These are phyloP conservation scores for Petrocephalus schoutedeni DNA, from an alignment of 2,797 vertebrate genomes.

Conservation along the genomic window DNA sequence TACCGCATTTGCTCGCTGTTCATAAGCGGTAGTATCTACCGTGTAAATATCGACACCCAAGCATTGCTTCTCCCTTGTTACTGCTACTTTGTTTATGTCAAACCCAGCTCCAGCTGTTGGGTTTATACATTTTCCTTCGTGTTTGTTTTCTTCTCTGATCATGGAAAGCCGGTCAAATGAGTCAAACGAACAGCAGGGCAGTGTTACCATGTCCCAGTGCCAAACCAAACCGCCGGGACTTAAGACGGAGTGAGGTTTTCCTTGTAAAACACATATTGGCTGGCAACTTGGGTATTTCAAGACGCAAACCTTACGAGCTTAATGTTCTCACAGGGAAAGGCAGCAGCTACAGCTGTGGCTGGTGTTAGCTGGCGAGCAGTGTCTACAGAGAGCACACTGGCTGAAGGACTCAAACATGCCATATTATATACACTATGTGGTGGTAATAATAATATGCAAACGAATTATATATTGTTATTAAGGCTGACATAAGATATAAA, in stretches of 20 bases:
- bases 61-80: background rate
- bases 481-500: background rate
- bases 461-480: background rate
- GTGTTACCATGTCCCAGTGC: slow-evolving; percentile 1
- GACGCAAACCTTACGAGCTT: slow-evolving; percentile 16
- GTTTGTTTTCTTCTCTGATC: slow-evolving; percentile 14
- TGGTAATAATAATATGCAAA: background rate
- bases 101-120: background rate
- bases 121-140: slow-evolving; percentile 11
- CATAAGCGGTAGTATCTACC: background rate
- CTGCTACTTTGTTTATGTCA: slow-evolving; percentile 5
- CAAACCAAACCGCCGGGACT: slow-evolving; percentile 22
- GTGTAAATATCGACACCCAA: background rate
- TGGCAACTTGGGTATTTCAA: slow-evolving; percentile 18
- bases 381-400: background rate
- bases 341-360: background rate
- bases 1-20: background rate
- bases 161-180: slow-evolving; percentile 12
- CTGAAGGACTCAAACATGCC: background rate
- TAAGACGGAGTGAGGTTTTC: background rate
- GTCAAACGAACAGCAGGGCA: slow-evolving; percentile 3
- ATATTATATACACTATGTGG: background rate
- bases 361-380: background rate
- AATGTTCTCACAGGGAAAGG: slow-evolving; percentile 13
- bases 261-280: slow-evolving; percentile 26